Evolutionary conservation across 1,140 invertebrate genomes (phyloP), one percentile per base, ranked within the genome.

Genomic region (Drosophila teissieri): DNA sequence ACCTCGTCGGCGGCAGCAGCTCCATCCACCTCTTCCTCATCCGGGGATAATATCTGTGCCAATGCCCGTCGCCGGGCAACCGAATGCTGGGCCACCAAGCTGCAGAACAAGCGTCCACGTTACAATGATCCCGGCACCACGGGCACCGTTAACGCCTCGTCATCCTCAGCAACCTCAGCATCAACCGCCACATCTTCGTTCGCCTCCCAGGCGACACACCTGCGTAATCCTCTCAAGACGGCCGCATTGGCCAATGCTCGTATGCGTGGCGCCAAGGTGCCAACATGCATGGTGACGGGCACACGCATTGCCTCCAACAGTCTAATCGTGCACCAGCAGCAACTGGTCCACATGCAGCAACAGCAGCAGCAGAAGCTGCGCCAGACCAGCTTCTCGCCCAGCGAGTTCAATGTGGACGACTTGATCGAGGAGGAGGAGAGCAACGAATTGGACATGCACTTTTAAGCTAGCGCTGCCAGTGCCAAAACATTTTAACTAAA

Each of bases 1-100:
- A 12, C 37, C n/a, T 14, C 57, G 12, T 12, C 40, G 27, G 7
- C 61, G 27, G 15, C 68, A 11, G 6, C 54, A 24, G 5, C 46
- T n/a, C 12, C 37, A 5, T 10, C 51, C 37, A 1, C 24, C 8
- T 14, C 70, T 14, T 24, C 68, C 22, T 51, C 70, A 15, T 19
- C 61, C 46, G 42, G 52, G 8, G 76, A 84, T 19, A 89, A 89
- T 46, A 88, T 89, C 15, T 89, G 85, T 73, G 85, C 85, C 58
- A 89, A 80, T 65, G 84, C 84, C 8, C 84, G 84, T 40, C 84
- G 84, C n/a, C 73, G 85, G 12, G 84, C 84, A 48, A 90, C 84
- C 6, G 84, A 89, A 51, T 80, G 85, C 40, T 89, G 84, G 84
- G 84, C 84, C n/a, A 78, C 55, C 24, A 89, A 89, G 37, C 63